Conservation (phyloP, 2,888 invertebrate genomes). For the Archips crataeganus region DNA sequence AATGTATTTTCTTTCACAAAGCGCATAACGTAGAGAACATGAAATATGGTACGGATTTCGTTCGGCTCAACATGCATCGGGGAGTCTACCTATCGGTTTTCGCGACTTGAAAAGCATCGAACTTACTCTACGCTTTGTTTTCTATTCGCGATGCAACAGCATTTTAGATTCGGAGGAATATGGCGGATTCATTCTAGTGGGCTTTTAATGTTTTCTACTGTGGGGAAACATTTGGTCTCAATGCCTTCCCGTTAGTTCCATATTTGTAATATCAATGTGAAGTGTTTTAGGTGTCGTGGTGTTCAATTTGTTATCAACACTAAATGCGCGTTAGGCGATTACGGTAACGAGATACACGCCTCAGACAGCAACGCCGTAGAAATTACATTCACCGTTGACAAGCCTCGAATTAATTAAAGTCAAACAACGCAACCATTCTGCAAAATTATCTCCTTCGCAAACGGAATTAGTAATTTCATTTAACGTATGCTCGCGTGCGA, state of each 20-base stretch:
- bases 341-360: constrained; percentile 73
- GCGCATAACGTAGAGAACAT: constrained; percentile 81
- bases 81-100: constrained; percentile 77
- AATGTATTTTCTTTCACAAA: constrained; percentile 84
- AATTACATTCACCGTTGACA: constrained; percentile 81
- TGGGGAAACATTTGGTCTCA: neutral
- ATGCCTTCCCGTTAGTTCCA: neutral
- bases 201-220: constrained; percentile 20
- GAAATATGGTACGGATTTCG: constrained; percentile 82
- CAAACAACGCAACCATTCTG: constrained; percentile 80
- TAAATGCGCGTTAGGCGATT: constrained; percentile 70
- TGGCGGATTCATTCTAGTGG: constrained; percentile 25
- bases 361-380: constrained; percentile 72
- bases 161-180: constrained; percentile 25
- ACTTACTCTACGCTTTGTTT: constrained; percentile 77
- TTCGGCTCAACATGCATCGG: constrained; percentile 77
- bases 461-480: constrained; percentile 79
- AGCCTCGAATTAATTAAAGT: constrained; percentile 83
- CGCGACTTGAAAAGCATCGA: constrained; percentile 74
- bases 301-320: constrained; percentile 53
- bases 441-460: constrained; percentile 78
- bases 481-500: constrained; percentile 59
- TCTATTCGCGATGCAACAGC: constrained; percentile 52
- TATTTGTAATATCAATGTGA: constrained; percentile 21
- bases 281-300: constrained; percentile 14